Evolutionary conservation across 2,888 invertebrate genomes (phyloP).

Genomic region (Athalia circularis): DNA sequence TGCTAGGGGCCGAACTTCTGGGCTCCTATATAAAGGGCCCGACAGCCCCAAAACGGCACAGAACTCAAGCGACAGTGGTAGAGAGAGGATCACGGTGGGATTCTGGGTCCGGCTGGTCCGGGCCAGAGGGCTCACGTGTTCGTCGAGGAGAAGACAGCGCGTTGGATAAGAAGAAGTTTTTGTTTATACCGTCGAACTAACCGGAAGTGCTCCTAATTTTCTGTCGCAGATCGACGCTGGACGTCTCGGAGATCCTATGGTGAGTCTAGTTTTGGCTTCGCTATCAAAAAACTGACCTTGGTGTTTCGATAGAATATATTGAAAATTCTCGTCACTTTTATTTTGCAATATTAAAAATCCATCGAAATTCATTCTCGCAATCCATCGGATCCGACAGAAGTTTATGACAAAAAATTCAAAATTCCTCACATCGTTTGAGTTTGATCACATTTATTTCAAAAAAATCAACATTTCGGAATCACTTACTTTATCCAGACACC

Average conservation of each 20-base stretch:
- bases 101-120: slow-evolving; percentile 61
- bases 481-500: slow-evolving; percentile 42
- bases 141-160: background rate
- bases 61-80: slow-evolving; percentile 60
- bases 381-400: background rate
- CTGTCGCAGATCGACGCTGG: slow-evolving; percentile 62
- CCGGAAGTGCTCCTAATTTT: slow-evolving; percentile 61
- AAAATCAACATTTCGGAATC: background rate
- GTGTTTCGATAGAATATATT: slow-evolving; percentile 72
- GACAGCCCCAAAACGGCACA: slow-evolving; percentile 55
- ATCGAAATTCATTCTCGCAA: slow-evolving; percentile 21
- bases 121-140: slow-evolving; percentile 51
- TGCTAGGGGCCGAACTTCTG: slow-evolving; percentile 41
- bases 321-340: slow-evolving; percentile 60
- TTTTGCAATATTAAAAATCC: background rate
- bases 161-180: slow-evolving; percentile 16
- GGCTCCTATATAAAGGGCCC: slow-evolving; percentile 63
- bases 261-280: slow-evolving; percentile 67
- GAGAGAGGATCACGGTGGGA: slow-evolving; percentile 55
- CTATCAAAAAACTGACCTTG: slow-evolving; percentile 60
- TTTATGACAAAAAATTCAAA: background rate
- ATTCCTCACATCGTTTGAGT: background rate
- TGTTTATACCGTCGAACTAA: slow-evolving; percentile 54
- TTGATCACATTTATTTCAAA: too few relatives aligned
- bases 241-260: slow-evolving; percentile 56